A percentile compares a stretch with the other conserved stretches of the same genome.
These are phyloP conservation scores for Nyctibius bracteatus DNA, from an alignment of 2,113 vertebrate species.

Conservation along the genomic window DNA sequence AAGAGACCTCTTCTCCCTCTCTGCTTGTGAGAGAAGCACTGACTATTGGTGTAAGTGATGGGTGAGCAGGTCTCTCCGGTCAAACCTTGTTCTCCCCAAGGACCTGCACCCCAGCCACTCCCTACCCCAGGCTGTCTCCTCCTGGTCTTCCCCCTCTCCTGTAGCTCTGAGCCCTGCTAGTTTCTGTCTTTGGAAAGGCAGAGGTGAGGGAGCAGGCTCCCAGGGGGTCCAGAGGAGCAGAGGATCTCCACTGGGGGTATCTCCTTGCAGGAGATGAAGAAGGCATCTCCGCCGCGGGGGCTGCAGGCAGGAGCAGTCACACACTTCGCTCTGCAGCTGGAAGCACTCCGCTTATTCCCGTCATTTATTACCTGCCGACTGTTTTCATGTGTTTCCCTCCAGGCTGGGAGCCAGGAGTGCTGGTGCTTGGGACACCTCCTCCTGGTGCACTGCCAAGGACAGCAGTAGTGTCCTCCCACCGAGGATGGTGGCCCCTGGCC, in stretches of 20 bases:
- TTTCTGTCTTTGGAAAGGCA: neutral
- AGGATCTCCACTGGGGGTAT: neutral
- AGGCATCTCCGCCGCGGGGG: rapidly evolving
- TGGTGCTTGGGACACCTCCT: neutral
- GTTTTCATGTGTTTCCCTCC: neutral
- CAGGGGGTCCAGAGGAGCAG: neutral
- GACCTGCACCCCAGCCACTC: neutral
- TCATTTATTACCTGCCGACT: neutral
- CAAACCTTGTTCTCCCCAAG: neutral
- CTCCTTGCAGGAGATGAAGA: neutral
- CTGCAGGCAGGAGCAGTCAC: neutral
- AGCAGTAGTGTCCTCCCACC: neutral
- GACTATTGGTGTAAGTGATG: neutral
- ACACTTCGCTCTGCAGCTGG: neutral
- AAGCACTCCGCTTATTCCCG: neutral
- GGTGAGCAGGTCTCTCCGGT: neutral
- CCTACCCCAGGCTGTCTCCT: neutral
- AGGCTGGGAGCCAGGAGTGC: neutral
- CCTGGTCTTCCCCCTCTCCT: rapidly evolving
- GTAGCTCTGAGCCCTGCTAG: neutral
- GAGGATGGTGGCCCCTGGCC: neutral
- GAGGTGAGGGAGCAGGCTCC: neutral
- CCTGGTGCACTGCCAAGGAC: neutral
- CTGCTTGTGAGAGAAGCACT: neutral
- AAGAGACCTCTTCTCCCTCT: neutral